phyloP scores from a whole-genome alignment of 2,888 invertebrate genomes.

The Zaprionus bogoriensis region DNA sequence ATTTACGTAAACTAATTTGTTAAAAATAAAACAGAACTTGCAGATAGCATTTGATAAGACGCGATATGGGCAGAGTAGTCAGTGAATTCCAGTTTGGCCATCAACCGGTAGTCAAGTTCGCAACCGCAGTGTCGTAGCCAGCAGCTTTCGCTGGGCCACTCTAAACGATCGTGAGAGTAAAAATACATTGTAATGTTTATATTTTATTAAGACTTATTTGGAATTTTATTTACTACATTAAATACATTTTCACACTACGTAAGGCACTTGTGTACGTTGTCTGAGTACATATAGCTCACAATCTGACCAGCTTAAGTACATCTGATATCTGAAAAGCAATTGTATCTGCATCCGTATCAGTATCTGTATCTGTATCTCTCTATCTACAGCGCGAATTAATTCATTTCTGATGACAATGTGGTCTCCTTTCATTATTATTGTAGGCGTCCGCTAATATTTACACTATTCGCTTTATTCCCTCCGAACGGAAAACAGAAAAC shows the following conservation, averaged over 20 bases:
- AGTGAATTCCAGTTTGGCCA: neutral
- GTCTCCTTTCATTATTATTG: conserved; percentile 33
- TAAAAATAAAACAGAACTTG: neutral
- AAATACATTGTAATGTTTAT: too few species aligned
- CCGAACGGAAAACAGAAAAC: too few species aligned
- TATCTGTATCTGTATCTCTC: too few species aligned
- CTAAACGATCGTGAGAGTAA: too few species aligned
- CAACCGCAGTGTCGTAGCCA: conserved; percentile 21
- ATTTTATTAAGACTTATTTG: too few species aligned
- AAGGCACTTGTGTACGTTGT: conserved; percentile 34
- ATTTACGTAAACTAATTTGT: neutral
- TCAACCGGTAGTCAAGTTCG: conserved; percentile 19
- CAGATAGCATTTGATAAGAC: conserved; percentile 17
- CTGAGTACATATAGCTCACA: conserved; percentile 13
- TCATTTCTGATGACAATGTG: conserved; percentile 34
- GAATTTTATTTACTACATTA: too few species aligned
- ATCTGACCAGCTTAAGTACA: too few species aligned
- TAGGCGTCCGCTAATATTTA: conserved; percentile 52
- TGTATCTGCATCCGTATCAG: neutral
- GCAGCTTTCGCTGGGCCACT: neutral
- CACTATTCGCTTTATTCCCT: conserved; percentile 33
- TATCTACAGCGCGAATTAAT: conserved; percentile 7
- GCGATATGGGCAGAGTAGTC: neutral
- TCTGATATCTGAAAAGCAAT: too few species aligned
- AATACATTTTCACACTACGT: too few species aligned